Conservation (phyloP, 2,113 vertebrate genomes). For the Struthio camelus region DNA sequence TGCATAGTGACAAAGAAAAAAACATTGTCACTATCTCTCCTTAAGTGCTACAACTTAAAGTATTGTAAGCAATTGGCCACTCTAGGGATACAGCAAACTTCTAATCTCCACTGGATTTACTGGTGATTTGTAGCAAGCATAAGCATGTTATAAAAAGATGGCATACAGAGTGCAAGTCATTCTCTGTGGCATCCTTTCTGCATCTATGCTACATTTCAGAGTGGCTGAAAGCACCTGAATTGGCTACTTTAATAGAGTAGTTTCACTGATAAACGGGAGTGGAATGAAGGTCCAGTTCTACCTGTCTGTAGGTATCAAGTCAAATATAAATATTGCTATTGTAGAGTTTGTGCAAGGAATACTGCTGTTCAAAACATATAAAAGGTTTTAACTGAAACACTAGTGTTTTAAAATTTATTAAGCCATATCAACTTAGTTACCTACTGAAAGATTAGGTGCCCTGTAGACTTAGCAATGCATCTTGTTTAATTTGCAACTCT, state of each 20-base stretch:
- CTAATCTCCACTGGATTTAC: neutral
- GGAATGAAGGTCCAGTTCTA: neutral
- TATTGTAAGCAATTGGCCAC: neutral
- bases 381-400: neutral
- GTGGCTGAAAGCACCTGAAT: neutral
- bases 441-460: neutral
- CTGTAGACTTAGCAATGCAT: neutral
- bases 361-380: neutral
- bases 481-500: neutral
- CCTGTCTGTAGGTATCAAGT: neutral
- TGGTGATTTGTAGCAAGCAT: fast-evolving
- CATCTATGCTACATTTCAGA: fast-evolving
- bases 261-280: neutral
- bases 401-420: neutral
- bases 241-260: neutral
- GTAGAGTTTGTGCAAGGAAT: neutral
- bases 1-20: neutral
- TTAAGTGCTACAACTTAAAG: neutral
- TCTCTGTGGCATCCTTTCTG: neutral
- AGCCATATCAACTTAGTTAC: fast-evolving
- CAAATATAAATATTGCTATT: neutral
- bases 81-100: neutral
- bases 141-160: neutral
- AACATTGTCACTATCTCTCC: neutral
- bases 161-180: neutral